Base-by-base conservation (phyloP, 2,888 invertebrate species). In the Dichetophora obliterata region DNA sequence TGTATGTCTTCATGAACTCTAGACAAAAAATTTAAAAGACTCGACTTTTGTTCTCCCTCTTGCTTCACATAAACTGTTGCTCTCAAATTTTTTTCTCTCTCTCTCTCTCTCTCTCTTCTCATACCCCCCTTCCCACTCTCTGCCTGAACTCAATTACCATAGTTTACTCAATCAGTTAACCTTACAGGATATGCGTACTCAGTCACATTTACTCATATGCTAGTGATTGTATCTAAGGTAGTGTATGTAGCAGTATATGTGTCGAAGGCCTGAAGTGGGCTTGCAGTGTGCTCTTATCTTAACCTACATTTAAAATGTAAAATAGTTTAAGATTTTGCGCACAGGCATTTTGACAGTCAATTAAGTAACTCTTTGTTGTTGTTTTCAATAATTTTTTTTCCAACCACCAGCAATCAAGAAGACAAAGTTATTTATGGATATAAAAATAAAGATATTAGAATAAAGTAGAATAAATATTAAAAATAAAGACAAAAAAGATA, bases 301-400 rank as follows among this genome's bases (percentile, higher is more conserved):
- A 34, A 37, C 65, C 65, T 34, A 65, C 34, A 65, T 65, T 65
- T 27, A 37, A 65, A 65, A 65, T 65, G 65, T 5, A 65, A 65
- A 65, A 37, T 24, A 43, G 24, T 65, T 65, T 65, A 24, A 65
- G 43, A 65, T 34, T 65, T 14, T 11, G 14, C 11, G 43, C 9
- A 2, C 57, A 24, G 22, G 57, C 19, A 65, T 65, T 63, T 65
- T 65, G 65, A 65, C 65, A 65, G 31, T 65, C 37, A 65, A 65
- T 65, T 65, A 27, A 11, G 57, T 59, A 8, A 14, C 43, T 43
- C 14, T 43, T 43, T 43, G 43, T 43, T 43, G 1, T 43, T 43
- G 43, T 43, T 43, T 43, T 43, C 43, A 43, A 43, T 43, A 2
- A n/a, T 6, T 14, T 43, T 6, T 14, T 43, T 43, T 43, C 43